Evolutionary conservation across 2,797 vertebrate species (phyloP), one percentile per base, ranked within the genome.

Genomic region (Ctenosaura bakeri): DNA sequence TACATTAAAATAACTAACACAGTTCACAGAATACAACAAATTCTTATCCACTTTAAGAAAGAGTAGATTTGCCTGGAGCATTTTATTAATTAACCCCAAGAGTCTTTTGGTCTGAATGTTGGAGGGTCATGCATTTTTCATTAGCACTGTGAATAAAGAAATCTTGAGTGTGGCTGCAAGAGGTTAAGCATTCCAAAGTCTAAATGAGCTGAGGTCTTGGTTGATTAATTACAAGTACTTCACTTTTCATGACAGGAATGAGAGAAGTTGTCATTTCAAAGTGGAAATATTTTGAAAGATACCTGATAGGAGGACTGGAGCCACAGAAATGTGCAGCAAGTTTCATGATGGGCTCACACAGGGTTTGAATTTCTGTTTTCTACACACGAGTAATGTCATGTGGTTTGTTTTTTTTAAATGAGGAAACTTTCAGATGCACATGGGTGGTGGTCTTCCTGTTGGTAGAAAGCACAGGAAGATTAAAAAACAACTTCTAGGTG

Each of bases 1-100:
- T 6, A 2, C 86, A 78, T 90, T 10, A 26, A 79, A 80, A 46
- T 91, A 9, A 78, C 1, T 86, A 62, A 90, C 32, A 71, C 74
- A 32, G 24, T 71, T 89, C 3, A n/a, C 0, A 2, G 22, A 85
- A 10, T 56, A 29, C 29, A 86, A 59, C 46, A 85, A 35, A 83
- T 13, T 88, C 1, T 20, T 66, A 74, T 5, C 2, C 10, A 3
- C 2, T 22, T 84, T 86, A 85, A n/a, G 20, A 91, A 92, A 91
- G 4, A 26, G 0, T 81, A 42, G 14, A 62, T 2, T 38, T 76
- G 88, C 90, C 83, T 81, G 5, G 78, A 80, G 66, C 62, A 20
- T 89, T 94, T 91, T 16, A 54, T 85, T 90, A 87, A 89, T 86
- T 92, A 90, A 87, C 35, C n/a, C 88, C 62, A 16, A 46, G 32